A percentile compares a stretch with the other conserved stretches of the same genome.
phyloP scores from a whole-genome alignment of 2,113 vertebrate genomes.

The Dolichallabes microphthalmus region DNA sequence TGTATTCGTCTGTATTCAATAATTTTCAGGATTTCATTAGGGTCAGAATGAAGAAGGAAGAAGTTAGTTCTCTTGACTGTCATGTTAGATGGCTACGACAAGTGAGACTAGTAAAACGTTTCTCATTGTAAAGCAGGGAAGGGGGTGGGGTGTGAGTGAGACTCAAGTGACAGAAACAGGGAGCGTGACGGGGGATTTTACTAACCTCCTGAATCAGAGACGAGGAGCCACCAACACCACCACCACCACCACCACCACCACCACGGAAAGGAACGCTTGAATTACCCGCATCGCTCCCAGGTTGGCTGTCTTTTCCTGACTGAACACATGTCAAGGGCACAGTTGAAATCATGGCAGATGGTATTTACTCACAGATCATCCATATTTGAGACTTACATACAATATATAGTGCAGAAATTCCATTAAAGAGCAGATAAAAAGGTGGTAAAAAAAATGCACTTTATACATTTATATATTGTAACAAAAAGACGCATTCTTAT shows the following conservation, averaged over 20 bases:
- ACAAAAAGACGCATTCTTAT: background rate
- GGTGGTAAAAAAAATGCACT: background rate
- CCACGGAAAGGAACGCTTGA: constrained; percentile 53
- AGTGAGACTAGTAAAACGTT: constrained; percentile 22
- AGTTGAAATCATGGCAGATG: constrained; percentile 51
- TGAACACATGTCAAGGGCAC: constrained; percentile 59
- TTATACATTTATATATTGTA: background rate
- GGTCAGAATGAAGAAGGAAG: constrained; percentile 41
- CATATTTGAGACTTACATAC: constrained; percentile 29
- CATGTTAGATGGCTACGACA: constrained; percentile 36
- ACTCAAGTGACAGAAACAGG: constrained; percentile 37
- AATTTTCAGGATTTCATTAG: constrained; percentile 47
- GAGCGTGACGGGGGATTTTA: constrained; percentile 43
- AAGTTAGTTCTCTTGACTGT: constrained; percentile 57
- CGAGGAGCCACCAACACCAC: constrained; percentile 54
- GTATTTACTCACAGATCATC: constrained; percentile 27
- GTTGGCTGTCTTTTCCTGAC: constrained; percentile 55
- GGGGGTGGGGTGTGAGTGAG: constrained; percentile 41
- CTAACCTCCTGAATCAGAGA: constrained; percentile 64
- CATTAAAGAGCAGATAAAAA: background rate
- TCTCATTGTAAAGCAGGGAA: constrained; percentile 38
- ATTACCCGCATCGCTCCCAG: constrained; percentile 55
- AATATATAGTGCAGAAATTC: background rate
- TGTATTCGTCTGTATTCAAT: background rate
- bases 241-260: constrained; percentile 51